Conservation (phyloP, 2,888 invertebrate genomes). For the Brachyptera risi region DNA sequence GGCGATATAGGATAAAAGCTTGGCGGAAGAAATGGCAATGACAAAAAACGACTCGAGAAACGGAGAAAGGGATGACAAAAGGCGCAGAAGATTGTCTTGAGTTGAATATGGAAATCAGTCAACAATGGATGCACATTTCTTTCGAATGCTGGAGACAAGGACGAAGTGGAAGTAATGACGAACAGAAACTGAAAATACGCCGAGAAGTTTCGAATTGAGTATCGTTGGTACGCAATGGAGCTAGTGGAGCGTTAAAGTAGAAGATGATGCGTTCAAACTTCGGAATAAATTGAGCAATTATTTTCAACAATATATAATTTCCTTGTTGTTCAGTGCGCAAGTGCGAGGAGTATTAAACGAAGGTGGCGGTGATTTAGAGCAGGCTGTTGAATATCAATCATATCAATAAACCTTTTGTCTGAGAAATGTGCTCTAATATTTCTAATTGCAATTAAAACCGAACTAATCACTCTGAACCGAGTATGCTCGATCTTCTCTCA, state of each 20-base stretch:
- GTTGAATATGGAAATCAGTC: constrained; percentile 15
- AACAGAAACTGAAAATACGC: constrained; percentile 9
- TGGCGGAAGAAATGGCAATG: background rate
- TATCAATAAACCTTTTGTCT: too few relatives aligned
- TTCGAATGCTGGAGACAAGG: background rate
- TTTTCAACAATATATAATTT: constrained; percentile 11
- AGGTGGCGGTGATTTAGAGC: too few relatives aligned
- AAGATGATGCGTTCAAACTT: constrained; percentile 20
- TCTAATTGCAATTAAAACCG: too few relatives aligned
- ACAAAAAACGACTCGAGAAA: background rate
- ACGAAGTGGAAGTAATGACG: constrained; percentile 11
- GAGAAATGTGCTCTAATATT: too few relatives aligned
- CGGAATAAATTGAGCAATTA: constrained; percentile 19
- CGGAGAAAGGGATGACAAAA: background rate
- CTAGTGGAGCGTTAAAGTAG: constrained; percentile 1
- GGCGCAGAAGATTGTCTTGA: constrained; percentile 9
- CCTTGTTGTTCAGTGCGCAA: too few relatives aligned
- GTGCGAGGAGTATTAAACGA: too few relatives aligned
- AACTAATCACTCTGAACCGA: too few relatives aligned
- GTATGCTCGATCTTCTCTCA: too few relatives aligned
- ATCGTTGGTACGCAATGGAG: background rate
- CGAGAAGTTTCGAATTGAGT: background rate
- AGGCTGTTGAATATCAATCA: too few relatives aligned
- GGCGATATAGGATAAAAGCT: constrained; percentile 1
- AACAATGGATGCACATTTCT: constrained; percentile 10